These are phyloP conservation scores for Drosophila seguyi DNA, from an alignment of 1,140 invertebrate species.

Conservation along the genomic window DNA sequence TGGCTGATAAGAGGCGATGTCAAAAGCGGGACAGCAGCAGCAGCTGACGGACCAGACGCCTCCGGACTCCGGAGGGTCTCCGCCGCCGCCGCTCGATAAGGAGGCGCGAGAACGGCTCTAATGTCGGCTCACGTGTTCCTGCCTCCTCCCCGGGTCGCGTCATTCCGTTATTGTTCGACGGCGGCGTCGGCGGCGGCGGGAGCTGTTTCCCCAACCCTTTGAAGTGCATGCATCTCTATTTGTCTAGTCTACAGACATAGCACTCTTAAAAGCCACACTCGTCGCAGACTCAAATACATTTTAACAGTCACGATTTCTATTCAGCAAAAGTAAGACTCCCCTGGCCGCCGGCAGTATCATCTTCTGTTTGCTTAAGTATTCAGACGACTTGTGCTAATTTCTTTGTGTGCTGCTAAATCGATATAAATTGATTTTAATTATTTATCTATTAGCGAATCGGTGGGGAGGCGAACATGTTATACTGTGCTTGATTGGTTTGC, in stretches of 20 bases:
- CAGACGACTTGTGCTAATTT: conserved; percentile 78
- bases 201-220: conserved; percentile 32
- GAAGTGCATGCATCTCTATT: conserved; percentile 37
- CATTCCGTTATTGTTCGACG: not conserved
- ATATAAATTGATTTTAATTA: conserved; percentile 84
- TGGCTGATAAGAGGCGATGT: conserved; percentile 53
- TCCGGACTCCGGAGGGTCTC: conserved; percentile 35
- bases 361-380: conserved; percentile 69
- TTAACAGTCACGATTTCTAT: conserved; percentile 52
- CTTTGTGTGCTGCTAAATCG: conserved; percentile 74
- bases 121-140: conserved; percentile 64
- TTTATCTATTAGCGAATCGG: conserved; percentile 79
- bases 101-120: conserved; percentile 19
- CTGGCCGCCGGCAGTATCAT: conserved; percentile 15
- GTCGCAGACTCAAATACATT: conserved; percentile 10
- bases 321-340: conserved; percentile 27
- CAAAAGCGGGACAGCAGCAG: conserved; percentile 21
- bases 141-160: conserved; percentile 17
- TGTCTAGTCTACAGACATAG: conserved; percentile 23
- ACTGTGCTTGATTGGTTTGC: conserved; percentile 37
- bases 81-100: conserved; percentile 36
- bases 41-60: conserved; percentile 54
- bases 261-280: conserved; percentile 10
- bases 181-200: not conserved
- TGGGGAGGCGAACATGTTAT: conserved; percentile 52